Conservation (phyloP, 2,888 invertebrate species). For the Hypsopygia costalis region DNA sequence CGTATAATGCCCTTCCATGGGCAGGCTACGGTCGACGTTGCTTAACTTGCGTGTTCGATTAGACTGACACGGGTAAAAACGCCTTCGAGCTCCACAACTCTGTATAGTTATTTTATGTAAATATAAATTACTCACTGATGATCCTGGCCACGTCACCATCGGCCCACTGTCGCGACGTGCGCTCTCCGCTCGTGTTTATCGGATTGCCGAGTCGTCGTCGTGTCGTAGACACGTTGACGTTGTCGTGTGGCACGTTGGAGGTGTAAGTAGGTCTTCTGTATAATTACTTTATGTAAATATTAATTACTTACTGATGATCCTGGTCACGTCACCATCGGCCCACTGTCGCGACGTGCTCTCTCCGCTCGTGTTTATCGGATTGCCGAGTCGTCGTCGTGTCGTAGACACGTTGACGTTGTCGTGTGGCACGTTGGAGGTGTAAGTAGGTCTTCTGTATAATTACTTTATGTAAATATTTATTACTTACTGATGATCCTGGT, state of each 20-base stretch:
- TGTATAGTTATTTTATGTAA: too few relatives aligned
- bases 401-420: conserved; percentile 18
- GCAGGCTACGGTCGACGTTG: too few relatives aligned
- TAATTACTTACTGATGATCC: not conserved
- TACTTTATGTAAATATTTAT: too few relatives aligned
- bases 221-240: conserved; percentile 12
- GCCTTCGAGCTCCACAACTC: too few relatives aligned
- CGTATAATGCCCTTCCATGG: too few relatives aligned
- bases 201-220: conserved; percentile 26
- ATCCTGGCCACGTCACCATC: conserved; percentile 23
- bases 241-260: conserved; percentile 24
- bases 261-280: conserved; percentile 32
- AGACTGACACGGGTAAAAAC: too few relatives aligned
- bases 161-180: conserved; percentile 33
- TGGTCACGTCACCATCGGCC: conserved; percentile 25
- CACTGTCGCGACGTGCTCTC: conserved; percentile 37
- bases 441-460: conserved; percentile 30
- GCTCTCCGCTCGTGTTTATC: conserved; percentile 34
- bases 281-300: too few relatives aligned
- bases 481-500: not conserved
- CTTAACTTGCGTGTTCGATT: too few relatives aligned
- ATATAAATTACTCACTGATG: too few relatives aligned
- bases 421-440: conserved; percentile 25
- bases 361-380: conserved; percentile 28
- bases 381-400: conserved; percentile 18